These are phyloP conservation scores for Pluvianellus socialis DNA, from an alignment of 2,113 vertebrate species.

Conservation along the genomic window DNA sequence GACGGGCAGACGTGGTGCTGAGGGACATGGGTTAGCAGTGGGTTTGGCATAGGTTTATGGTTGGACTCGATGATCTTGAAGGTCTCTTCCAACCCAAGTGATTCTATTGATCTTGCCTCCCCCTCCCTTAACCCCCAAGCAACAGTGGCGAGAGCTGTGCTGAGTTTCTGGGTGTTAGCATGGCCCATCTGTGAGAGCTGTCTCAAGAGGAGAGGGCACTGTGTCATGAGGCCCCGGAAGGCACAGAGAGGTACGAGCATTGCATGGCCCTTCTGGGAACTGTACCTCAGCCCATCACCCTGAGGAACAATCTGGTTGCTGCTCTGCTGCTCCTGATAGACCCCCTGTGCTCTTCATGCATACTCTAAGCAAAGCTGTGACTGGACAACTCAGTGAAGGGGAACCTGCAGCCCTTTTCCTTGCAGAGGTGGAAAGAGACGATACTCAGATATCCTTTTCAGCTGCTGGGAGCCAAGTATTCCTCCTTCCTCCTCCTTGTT, in stretches of 20 bases:
- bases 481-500: conserved; percentile 41
- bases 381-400: neutral
- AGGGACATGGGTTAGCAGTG: too few species aligned
- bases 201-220: neutral
- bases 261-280: neutral
- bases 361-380: neutral
- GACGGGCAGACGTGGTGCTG: too few species aligned
- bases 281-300: neutral
- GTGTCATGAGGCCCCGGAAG: neutral
- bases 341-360: neutral
- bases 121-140: too few species aligned
- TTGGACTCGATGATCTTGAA: too few species aligned
- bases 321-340: neutral
- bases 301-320: neutral
- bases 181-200: neutral
- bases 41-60: too few species aligned
- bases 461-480: conserved; percentile 30
- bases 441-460: conserved; percentile 1
- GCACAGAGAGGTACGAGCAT: neutral
- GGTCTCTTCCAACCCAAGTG: too few species aligned
- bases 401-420: neutral
- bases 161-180: too few species aligned
- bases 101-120: too few species aligned
- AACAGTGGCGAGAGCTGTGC: too few species aligned
- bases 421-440: neutral